Conservation (phyloP, 2,797 vertebrate genomes). For the Gymnoscopelus microlampas region DNA sequence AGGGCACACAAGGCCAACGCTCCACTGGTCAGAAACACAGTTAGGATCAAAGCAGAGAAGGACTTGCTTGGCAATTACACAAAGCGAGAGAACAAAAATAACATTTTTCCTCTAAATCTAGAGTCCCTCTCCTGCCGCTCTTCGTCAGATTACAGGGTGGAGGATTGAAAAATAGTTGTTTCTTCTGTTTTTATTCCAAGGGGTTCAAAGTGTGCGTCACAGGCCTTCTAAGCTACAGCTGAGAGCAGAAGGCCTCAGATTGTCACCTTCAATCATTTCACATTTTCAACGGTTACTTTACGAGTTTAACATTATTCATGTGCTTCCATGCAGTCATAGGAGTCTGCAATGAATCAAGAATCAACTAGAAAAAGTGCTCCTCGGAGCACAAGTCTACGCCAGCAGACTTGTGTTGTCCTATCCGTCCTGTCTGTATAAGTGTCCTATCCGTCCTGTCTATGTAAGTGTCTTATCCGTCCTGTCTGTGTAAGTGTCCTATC, state of each 20-base stretch:
- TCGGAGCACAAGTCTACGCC: too few relatives aligned
- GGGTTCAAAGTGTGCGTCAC: constrained; percentile 47
- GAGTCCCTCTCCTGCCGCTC: constrained; percentile 61
- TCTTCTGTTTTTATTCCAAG: constrained; percentile 46
- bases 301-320: too few relatives aligned
- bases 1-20: constrained; percentile 53
- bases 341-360: too few relatives aligned
- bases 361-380: too few relatives aligned
- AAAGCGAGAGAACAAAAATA: constrained; percentile 77
- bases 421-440: too few relatives aligned
- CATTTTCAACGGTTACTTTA: too few relatives aligned
- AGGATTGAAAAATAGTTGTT: constrained; percentile 47
- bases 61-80: constrained; percentile 65
- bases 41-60: constrained; percentile 57
- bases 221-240: constrained; percentile 44
- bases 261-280: constrained; percentile 52
- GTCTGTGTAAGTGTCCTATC: too few relatives aligned
- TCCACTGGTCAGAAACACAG: constrained; percentile 28
- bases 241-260: constrained; percentile 33
- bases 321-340: too few relatives aligned
- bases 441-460: too few relatives aligned
- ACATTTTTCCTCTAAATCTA: constrained; percentile 69
- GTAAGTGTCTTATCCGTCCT: too few relatives aligned
- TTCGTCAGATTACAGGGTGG: constrained; percentile 73
- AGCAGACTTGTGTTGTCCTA: too few relatives aligned